A percentile compares a stretch with the other conserved stretches of the same genome.
These are phyloP conservation scores for Axea sp. DNA, from an alignment of 2,888 invertebrate species.

Conservation along the genomic window DNA sequence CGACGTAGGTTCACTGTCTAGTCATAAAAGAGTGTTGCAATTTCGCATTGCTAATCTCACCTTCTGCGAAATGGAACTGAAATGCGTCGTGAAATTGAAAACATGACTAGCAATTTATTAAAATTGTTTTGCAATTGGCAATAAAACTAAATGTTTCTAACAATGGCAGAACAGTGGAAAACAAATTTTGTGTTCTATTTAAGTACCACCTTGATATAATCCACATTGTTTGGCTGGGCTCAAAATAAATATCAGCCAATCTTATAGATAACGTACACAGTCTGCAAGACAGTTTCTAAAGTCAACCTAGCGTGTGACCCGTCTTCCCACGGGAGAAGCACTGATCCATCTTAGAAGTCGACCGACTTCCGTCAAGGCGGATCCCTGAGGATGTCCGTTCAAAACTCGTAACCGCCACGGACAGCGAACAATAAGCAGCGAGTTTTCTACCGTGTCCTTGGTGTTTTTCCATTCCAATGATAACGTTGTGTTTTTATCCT, in stretches of 20 bases:
- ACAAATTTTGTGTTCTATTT: no score
- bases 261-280: slow-evolving; percentile 31
- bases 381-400: slow-evolving; percentile 62
- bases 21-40: slow-evolving; percentile 48
- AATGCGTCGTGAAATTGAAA: slow-evolving; percentile 39
- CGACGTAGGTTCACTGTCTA: slow-evolving; percentile 33
- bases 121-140: no score
- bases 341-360: slow-evolving; percentile 60
- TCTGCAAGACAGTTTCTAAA: slow-evolving; percentile 30
- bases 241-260: slow-evolving; percentile 51
- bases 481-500: slow-evolving; percentile 64
- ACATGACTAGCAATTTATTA: slow-evolving; percentile 39
- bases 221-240: slow-evolving; percentile 15
- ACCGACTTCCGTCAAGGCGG: slow-evolving; percentile 57
- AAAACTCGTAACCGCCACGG: slow-evolving; percentile 59
- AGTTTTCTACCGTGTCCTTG: slow-evolving; percentile 46
- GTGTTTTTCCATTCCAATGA: slow-evolving; percentile 65
- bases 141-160: no score
- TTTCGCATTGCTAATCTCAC: slow-evolving; percentile 50
- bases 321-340: slow-evolving; percentile 52
- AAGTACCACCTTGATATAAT: slow-evolving; percentile 15
- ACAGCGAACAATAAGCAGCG: slow-evolving; percentile 39
- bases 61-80: slow-evolving; percentile 47
- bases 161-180: no score
- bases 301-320: slow-evolving; percentile 57